These are phyloP conservation scores for Crenichthys baileyi DNA, from an alignment of 2,797 vertebrate species.

Conservation along the genomic window DNA sequence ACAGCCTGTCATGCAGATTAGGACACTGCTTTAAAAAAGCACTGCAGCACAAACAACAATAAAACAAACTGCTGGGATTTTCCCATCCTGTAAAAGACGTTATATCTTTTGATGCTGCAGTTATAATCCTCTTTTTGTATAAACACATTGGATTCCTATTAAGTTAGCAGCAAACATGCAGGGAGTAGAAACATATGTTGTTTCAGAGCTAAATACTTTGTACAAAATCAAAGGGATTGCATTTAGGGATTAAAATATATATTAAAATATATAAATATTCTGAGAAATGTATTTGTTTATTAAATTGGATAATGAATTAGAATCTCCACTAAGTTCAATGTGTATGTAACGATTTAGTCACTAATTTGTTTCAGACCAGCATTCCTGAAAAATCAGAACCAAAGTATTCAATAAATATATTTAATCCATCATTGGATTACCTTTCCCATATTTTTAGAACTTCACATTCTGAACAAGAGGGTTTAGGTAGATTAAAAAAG, in stretches of 20 bases:
- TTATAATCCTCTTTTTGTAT: conserved; percentile 22
- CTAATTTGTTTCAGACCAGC: not conserved
- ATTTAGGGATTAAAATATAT: not conserved
- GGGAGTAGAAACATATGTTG: not conserved
- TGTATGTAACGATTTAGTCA: not conserved
- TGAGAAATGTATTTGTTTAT: not conserved
- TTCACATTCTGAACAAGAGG: not conserved
- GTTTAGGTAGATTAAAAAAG: not conserved
- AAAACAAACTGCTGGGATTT: not conserved
- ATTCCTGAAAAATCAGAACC: not conserved
- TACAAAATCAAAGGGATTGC: conserved; percentile 3
- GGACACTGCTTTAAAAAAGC: conserved; percentile 2
- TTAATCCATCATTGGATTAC: conserved; percentile 6
- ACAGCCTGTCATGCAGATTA: conserved; percentile 13
- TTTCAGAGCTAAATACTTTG: not conserved
- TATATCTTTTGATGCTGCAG: conserved; percentile 5
- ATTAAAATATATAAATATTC: not conserved
- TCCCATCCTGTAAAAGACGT: not conserved
- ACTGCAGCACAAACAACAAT: conserved; percentile 1
- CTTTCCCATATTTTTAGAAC: not conserved
- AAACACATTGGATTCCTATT: conserved; percentile 10
- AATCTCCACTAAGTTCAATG: not conserved
- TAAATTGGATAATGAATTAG: not conserved
- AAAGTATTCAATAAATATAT: not conserved
- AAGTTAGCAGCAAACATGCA: conserved; percentile 5